These are phyloP conservation scores for Chloroclysta siterata DNA, from an alignment of 2,888 invertebrate genomes.

Conservation along the genomic window DNA sequence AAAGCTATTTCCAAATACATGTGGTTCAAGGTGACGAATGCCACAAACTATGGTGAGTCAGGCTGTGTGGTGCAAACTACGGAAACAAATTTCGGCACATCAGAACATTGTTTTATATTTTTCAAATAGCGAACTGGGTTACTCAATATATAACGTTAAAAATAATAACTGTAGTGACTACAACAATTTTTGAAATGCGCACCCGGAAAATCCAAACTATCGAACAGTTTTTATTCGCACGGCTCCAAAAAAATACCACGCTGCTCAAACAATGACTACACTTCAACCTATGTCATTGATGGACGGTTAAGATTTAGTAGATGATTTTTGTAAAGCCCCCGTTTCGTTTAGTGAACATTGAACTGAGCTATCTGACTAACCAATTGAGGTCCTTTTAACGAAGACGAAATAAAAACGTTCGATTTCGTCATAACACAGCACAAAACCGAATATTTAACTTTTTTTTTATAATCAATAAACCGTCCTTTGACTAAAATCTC, in stretches of 20 bases:
- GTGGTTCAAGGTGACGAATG: too few species aligned
- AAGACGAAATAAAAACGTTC: too few species aligned
- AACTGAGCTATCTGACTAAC: neutral
- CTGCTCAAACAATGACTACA: constrained; percentile 33
- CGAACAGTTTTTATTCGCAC: constrained; percentile 17
- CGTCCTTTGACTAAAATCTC: too few species aligned
- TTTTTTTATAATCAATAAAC: too few species aligned
- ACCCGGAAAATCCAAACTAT: constrained; percentile 10
- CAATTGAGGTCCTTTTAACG: too few species aligned
- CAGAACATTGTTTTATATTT: constrained; percentile 20
- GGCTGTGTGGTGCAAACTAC: neutral
- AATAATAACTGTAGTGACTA: constrained; percentile 10
- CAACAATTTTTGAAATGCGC: constrained; percentile 18
- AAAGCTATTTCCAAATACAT: too few species aligned
- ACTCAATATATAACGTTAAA: constrained; percentile 17
- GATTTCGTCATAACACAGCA: too few species aligned
- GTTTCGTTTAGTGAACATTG: constrained; percentile 4
- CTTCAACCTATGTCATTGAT: constrained; percentile 51
- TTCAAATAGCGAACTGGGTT: constrained; percentile 21
- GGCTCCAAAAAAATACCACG: constrained; percentile 10
- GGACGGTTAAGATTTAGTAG: constrained; percentile 61
- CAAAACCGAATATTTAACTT: too few species aligned
- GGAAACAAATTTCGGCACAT: neutral
- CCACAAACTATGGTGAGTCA: neutral
- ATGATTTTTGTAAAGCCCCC: constrained; percentile 62